Conservation (phyloP, 2,797 vertebrate species). For the Poecile montanus region DNA sequence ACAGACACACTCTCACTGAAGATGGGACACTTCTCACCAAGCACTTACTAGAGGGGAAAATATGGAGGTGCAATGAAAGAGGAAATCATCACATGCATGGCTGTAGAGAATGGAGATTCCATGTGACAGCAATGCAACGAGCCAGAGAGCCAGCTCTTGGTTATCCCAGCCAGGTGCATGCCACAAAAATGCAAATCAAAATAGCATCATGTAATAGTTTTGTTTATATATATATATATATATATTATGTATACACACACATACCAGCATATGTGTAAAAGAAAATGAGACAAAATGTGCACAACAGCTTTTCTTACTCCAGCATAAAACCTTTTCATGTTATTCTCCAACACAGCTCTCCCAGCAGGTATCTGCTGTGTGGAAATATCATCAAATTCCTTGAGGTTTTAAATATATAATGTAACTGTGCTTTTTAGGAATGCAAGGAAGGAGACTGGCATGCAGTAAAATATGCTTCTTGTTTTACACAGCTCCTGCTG, state of each 20-base stretch:
- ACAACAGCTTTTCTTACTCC: neutral
- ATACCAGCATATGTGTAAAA: neutral
- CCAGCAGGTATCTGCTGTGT: neutral
- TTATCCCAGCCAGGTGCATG: neutral
- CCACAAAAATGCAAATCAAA: neutral
- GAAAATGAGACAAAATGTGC: neutral
- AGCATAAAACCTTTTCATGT: neutral
- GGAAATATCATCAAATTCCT: slow-evolving; percentile 9
- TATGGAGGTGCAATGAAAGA: neutral
- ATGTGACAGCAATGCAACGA: neutral
- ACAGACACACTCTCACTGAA: neutral
- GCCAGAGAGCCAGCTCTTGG: neutral
- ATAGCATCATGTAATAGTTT: neutral
- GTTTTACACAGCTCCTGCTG: neutral
- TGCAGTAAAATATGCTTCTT: neutral
- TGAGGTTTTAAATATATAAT: slow-evolving; percentile 25
- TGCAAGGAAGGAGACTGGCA: neutral
- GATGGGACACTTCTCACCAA: neutral
- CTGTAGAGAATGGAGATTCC: neutral
- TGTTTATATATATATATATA: neutral
- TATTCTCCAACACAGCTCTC: neutral
- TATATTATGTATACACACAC: neutral
- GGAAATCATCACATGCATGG: rapidly evolving
- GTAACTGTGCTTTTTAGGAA: slow-evolving; percentile 23
- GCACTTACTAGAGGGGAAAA: neutral